phyloP scores from a whole-genome alignment of 92 coral and sea anemone species.

The Porites cylindrica region DNA sequence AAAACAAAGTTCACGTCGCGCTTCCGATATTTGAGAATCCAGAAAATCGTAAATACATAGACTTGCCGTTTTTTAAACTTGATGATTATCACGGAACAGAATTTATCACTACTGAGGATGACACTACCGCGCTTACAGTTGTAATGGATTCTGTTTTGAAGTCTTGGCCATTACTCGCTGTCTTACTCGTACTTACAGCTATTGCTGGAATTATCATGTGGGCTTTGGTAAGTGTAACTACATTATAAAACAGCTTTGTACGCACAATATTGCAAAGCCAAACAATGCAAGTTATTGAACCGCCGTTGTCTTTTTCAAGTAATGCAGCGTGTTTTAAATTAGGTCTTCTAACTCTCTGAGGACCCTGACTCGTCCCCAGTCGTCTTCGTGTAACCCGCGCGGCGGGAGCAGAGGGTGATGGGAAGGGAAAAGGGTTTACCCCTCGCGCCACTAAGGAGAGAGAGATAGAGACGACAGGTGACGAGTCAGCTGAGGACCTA shows the following conservation, averaged over 20 bases:
- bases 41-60: conserved; percentile 4
- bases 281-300: no score
- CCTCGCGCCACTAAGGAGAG: no score
- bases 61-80: conserved; percentile 32
- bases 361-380: no score
- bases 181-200: conserved; percentile 33
- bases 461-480: no score
- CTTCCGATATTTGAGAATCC: conserved; percentile 35
- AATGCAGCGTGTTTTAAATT: no score
- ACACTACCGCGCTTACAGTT: not conserved
- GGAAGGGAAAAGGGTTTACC: no score
- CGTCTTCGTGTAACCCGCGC: no score
- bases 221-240: conserved; percentile 39
- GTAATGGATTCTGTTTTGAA: conserved; percentile 38
- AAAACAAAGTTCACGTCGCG: conserved; percentile 27
- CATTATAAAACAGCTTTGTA: not conserved
- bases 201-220: conserved; percentile 52
- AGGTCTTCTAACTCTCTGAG: no score
- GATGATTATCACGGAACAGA: conserved; percentile 47
- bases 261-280: no score
- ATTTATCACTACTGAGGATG: not conserved
- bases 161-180: conserved; percentile 52
- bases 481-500: no score
- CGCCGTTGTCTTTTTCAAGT: no score
- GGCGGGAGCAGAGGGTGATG: no score